A percentile compares a stretch with the other conserved stretches of the same genome.
phyloP scores from a whole-genome alignment of 92 coral and sea anemone genomes.

The Desmophyllum pertusum region DNA sequence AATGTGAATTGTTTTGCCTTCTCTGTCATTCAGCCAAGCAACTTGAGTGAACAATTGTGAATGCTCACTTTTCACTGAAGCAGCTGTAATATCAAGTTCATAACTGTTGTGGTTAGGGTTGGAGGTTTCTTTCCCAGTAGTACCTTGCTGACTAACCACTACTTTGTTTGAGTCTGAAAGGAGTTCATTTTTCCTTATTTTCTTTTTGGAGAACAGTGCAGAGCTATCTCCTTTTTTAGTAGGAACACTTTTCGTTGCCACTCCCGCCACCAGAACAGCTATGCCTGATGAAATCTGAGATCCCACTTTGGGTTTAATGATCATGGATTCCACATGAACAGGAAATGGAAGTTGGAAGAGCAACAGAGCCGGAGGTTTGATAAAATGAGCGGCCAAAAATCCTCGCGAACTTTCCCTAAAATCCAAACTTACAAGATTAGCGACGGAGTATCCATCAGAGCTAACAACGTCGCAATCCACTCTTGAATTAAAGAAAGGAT shows the following conservation, averaged over 20 bases:
- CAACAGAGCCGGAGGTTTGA: slow-evolving; percentile 82
- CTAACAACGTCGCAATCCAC: slow-evolving; percentile 78
- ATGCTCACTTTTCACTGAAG: slow-evolving; percentile 73
- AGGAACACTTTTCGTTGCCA: slow-evolving; percentile 18
- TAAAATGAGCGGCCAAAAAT: slow-evolving; percentile 89
- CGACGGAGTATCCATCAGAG: slow-evolving; percentile 83
- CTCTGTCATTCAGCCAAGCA: slow-evolving; percentile 59
- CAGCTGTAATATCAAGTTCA: slow-evolving; percentile 52
- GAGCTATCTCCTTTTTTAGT: background rate
- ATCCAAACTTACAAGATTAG: slow-evolving; percentile 73
- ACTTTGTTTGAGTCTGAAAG: background rate
- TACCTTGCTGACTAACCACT: background rate
- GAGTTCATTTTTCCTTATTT: background rate
- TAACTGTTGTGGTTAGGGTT: slow-evolving; percentile 52
- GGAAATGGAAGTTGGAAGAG: slow-evolving; percentile 88
- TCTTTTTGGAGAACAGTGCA: background rate
- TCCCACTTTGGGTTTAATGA: slow-evolving; percentile 89
- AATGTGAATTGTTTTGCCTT: slow-evolving; percentile 68
- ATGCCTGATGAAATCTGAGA: slow-evolving; percentile 90
- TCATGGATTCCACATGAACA: slow-evolving; percentile 71
- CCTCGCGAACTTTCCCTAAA: slow-evolving; percentile 74
- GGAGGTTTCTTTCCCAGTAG: background rate
- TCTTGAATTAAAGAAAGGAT: slow-evolving; percentile 75
- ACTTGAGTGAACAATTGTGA: slow-evolving; percentile 66
- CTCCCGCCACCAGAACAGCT: slow-evolving; percentile 83